Percentiles rank a stretch among this genome's conserved stretches.
Conservation (phyloP, 2,113 vertebrate genomes). For the Hepsetus odoe region DNA sequence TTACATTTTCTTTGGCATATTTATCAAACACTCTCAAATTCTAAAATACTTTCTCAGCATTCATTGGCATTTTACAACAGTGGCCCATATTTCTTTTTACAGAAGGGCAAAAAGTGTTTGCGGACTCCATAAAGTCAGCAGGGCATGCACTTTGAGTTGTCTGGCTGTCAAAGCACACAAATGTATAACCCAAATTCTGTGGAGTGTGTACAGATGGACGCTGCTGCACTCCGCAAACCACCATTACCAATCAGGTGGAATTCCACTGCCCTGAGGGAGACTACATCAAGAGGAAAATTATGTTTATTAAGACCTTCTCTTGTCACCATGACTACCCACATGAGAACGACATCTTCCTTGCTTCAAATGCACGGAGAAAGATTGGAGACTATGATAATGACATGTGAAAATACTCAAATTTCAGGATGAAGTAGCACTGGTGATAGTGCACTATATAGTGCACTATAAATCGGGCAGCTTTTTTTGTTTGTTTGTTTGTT, state of each 20-base stretch:
- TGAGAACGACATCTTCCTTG: slow-evolving; percentile 79
- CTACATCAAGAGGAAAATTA: slow-evolving; percentile 75
- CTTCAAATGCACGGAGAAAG: slow-evolving; percentile 69
- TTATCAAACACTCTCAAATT: no score
- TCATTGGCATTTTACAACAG: neutral
- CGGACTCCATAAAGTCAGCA: slow-evolving; percentile 64
- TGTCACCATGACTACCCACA: slow-evolving; percentile 77
- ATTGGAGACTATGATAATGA: slow-evolving; percentile 68
- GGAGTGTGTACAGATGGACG: slow-evolving; percentile 74
- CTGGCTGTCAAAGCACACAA: slow-evolving; percentile 72
- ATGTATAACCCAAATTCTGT: slow-evolving; percentile 77
- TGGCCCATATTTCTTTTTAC: neutral
- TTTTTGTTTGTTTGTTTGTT: neutral
- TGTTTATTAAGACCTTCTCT: slow-evolving; percentile 80
- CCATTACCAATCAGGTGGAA: slow-evolving; percentile 69
- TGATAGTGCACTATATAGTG: no score
- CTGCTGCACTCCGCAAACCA: slow-evolving; percentile 75
- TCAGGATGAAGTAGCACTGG: no score
- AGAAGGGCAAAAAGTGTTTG: slow-evolving; percentile 78
- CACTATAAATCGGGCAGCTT: no score
- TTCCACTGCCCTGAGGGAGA: slow-evolving; percentile 80
- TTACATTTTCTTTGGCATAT: no score
- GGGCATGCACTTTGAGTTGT: slow-evolving; percentile 74
- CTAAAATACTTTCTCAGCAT: no score
- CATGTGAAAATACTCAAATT: no score